Evolutionary conservation across 1,140 invertebrate genomes (phyloP), one percentile per base, ranked within the genome.

Genomic region (Leptopilina clavipes): DNA sequence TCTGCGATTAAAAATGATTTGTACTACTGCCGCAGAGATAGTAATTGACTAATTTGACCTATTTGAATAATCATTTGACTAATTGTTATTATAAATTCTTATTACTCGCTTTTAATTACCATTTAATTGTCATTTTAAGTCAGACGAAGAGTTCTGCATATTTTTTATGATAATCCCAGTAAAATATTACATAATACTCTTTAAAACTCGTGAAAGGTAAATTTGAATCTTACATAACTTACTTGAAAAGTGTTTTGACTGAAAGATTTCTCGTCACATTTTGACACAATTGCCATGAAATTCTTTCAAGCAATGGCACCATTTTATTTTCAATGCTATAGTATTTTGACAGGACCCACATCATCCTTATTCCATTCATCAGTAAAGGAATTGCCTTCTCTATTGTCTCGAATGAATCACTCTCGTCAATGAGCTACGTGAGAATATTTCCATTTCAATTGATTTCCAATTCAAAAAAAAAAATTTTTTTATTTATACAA

Each of bases 351-450:
- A 96, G 91, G 18, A 95, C 92, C 95, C 95, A 96, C 79, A 97
- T 94, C 91, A 97, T 94, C 80, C 94, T 93, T 19, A 98, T 88
- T 12, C 95, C 95, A 82, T 96, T 94, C 91, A 97, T 95, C 71
- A 98, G 88, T 56, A 93, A 92, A 3, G 95, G 94, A 48, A 98
- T 92, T 2, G 92, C 92, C n/a, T 95, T 92, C 1, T 91, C 93
- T 74, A 96, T 94, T 89, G 91, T 91, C 73, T 93, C 90, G 74
- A 97, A 96, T 72, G 93, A 93, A 0, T 94, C 92, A 44, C 93
- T 92, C 78, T 94, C 92, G 74, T 93, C 92, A 74, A 97, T 93
- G 76, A 95, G 93, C 93, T 96, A 71, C 1, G 25, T 25, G 11
- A 12, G 10, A 87, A 85, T 14, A 45, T 18, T 31, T 25, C 6